Evolutionary conservation across 2,888 invertebrate species (phyloP).

Genomic region (Dorcus parallelipipedus): DNA sequence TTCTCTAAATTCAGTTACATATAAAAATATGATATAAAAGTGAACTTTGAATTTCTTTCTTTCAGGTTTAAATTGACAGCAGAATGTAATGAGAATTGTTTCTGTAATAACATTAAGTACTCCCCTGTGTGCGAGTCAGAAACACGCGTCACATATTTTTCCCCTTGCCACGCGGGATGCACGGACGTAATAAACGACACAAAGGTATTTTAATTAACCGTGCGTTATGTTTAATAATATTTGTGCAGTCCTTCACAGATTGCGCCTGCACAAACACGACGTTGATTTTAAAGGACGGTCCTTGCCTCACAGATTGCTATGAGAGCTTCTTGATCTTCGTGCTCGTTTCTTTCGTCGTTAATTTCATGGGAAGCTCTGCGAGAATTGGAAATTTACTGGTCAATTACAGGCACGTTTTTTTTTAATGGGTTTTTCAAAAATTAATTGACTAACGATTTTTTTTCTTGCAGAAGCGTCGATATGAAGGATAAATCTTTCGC

Average conservation of each 20-base stretch:
- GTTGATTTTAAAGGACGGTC: conserved; percentile 39
- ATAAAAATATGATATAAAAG: no score
- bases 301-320: conserved; percentile 41
- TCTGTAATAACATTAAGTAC: conserved; percentile 58
- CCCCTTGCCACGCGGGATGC: conserved; percentile 74
- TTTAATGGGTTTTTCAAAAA: background rate
- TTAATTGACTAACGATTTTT: background rate
- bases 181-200: conserved; percentile 28
- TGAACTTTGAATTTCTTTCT: background rate
- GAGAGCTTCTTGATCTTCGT: conserved; percentile 50
- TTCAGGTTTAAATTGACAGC: conserved; percentile 53
- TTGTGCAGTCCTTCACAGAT: conserved; percentile 19
- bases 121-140: conserved; percentile 62
- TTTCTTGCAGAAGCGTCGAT: conserved; percentile 53
- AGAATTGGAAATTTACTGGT: conserved; percentile 64
- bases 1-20: no score
- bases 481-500: conserved; percentile 63
- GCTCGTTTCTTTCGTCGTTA: conserved; percentile 53
- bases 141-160: conserved; percentile 60
- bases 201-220: conserved; percentile 16
- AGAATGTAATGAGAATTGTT: conserved; percentile 58
- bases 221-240: conserved; percentile 5
- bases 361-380: conserved; percentile 62
- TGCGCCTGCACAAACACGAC: conserved; percentile 15
- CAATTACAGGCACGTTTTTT: conserved; percentile 52